Evolutionary conservation across 2,113 vertebrate genomes (phyloP), one percentile per base, ranked within the genome.

Genomic region (Tenrec ecaudatus): DNA sequence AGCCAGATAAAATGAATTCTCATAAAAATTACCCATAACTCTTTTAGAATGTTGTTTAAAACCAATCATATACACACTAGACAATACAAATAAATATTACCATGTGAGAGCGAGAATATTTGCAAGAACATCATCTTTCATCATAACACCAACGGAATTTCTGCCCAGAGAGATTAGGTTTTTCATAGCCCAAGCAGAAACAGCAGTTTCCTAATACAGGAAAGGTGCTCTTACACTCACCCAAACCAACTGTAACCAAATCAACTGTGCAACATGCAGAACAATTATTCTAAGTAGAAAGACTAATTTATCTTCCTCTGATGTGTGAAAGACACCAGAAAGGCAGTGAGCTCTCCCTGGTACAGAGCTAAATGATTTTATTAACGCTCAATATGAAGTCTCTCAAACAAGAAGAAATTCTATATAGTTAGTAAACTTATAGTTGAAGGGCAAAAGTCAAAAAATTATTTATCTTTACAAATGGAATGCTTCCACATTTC

Each of bases 221-320:
- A 85, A 27, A 6, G 57, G 4, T 69, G 31, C 22, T 57, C 88
- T 40, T 64, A 8, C 69, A 17, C 62, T 82, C 58, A 80, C 7
- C 57, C 75, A 86, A 79, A 86, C 17, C 25, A 93, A 53, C 4
- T 53, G 19, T 47, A 83, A 89, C 5, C 12, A 91, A 79, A 90
- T 83, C 38, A 93, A 43, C 47, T 79, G 43, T 73, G 73, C 29
- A 76, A 90, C 25, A 82, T 90, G 79, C 25, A 83, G 14, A 91
- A 81, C 25, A 94, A 33, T 12, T n/a, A 64, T 64, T n/a, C 38
- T 29, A 27, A 79, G 3, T 25, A 88, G 4, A 84, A 64, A n/a
- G 4, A 53, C 47, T 90, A 84, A 93, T 83, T 83, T 73, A 81
- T 95, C 66, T 80, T 82, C 15, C 25, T 69, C 58, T 33, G 75